Evolutionary conservation across 1,140 invertebrate species (phyloP).

Genomic region (Drosophila malerkotliana): DNA sequence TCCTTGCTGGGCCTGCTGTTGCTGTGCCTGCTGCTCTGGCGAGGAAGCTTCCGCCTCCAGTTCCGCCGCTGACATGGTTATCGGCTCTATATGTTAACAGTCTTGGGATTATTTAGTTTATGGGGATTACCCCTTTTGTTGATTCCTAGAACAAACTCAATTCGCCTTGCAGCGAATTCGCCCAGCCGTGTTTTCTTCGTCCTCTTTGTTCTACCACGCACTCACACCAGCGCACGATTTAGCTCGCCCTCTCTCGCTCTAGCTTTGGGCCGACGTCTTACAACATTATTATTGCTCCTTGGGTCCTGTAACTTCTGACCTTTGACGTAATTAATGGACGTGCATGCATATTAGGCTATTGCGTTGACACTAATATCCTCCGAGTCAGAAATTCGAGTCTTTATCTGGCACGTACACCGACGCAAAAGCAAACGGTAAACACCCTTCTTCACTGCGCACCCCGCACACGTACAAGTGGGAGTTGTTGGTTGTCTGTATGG

Average conservation of each 20-base stretch:
- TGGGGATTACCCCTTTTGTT: constrained; percentile 19
- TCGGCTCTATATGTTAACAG: constrained; percentile 31
- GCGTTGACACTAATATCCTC: constrained; percentile 65
- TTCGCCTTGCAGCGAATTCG: constrained; percentile 14
- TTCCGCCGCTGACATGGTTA: constrained; percentile 66
- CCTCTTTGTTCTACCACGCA: constrained; percentile 46
- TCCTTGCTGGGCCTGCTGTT: constrained; percentile 16
- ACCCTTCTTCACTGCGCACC: constrained; percentile 65
- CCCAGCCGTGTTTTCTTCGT: constrained; percentile 27
- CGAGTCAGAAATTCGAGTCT: constrained; percentile 48
- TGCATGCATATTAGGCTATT: constrained; percentile 64
- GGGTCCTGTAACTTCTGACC: constrained; percentile 74
- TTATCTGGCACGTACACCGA: constrained; percentile 65
- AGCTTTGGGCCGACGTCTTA: constrained; percentile 35
- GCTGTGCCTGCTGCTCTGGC: constrained; percentile 48
- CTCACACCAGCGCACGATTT: constrained; percentile 20
- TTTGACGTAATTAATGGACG: constrained; percentile 73
- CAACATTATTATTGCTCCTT: constrained; percentile 52
- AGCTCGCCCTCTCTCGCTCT: constrained; percentile 6
- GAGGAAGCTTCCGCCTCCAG: constrained; percentile 63
- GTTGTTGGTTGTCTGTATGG: constrained; percentile 50
- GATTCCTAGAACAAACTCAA: constrained; percentile 15
- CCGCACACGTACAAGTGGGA: constrained; percentile 75
- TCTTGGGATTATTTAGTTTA: constrained; percentile 48
- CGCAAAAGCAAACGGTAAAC: constrained; percentile 38